Evolutionary conservation across 2,113 vertebrate species (phyloP).

Genomic region (Falcunculus frontatus): DNA sequence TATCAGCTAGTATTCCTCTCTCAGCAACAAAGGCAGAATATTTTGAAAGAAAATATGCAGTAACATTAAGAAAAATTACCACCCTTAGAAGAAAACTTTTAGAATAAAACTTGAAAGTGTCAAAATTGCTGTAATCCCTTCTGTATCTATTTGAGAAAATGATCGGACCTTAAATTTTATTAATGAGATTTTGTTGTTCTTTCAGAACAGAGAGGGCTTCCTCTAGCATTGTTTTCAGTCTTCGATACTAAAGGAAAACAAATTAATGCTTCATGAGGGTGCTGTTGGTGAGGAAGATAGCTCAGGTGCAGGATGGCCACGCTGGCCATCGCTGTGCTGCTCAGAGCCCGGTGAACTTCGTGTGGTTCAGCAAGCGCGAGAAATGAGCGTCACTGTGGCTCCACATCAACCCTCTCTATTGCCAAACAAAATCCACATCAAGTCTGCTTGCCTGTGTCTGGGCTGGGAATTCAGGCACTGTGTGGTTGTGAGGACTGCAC

Average conservation of each 20-base stretch:
- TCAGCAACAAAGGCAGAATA: slow-evolving; percentile 16
- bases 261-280: background rate
- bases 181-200: background rate
- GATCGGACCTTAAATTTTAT: background rate
- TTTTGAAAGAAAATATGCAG: background rate
- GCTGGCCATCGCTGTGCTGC: background rate
- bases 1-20: slow-evolving; percentile 9
- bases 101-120: background rate
- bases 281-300: background rate
- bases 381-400: background rate
- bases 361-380: background rate
- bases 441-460: background rate
- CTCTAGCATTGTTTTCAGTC: background rate
- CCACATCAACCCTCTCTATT: background rate
- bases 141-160: background rate
- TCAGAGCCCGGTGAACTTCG: background rate
- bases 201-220: background rate
- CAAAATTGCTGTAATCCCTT: background rate
- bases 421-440: background rate
- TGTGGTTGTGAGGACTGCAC: too few relatives aligned
- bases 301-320: background rate
- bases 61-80: background rate
- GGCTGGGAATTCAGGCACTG: background rate
- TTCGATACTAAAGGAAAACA: background rate
- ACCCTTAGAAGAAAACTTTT: background rate